Base-by-base conservation (phyloP, 2,797 vertebrate genomes). In the Bucorvus abyssinicus region DNA sequence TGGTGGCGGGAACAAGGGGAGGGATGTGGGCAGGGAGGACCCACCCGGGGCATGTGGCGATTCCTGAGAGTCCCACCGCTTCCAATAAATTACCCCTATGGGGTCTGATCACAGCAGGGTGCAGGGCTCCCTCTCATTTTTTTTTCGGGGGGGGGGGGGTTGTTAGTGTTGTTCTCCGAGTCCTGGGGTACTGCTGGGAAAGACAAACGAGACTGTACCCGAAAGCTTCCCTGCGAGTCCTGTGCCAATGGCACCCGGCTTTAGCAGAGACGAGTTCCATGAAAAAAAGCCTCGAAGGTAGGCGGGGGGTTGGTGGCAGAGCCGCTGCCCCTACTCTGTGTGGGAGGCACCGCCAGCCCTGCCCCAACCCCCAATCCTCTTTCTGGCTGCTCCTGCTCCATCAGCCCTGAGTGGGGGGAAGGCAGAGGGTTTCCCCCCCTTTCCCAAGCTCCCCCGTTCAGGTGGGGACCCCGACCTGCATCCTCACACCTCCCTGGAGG, bases 61-160 rank as follows among this genome's bases (percentile, higher is more conserved):
- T 83, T 53, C 38, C 88, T 10, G 14, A 14, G 45, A 4, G 18
- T 19, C 17, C n/a, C 8, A n/a, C 49, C 0, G 3, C 69, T 94
- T 75, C 81, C 14, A 93, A 93, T 93, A 93, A 95, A 95, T 19
- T 1, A 0, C 94, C 95, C 95, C 95, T 49, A 44, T 92, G 95
- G 95, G 94, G 91, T 78, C 24, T 38, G 84, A 82, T 8, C 8
- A 1, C 49, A 50, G 75, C 44, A 4, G 30, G 18, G 10, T 29
- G 59, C 6, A 1, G 42, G 29, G 10, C 21, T 45, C 61, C 24
- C 20, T 44, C 5, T 1, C 18, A 18, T 45, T 18, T 44, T 18
- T 50, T 32, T 4, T 29, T 5, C 5, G 6, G 20, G 27, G 6
- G 30, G 20, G 23, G 8, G 30, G 30, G 30, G 30, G 12, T 16